Base-by-base conservation (phyloP, 2,888 invertebrate genomes). In the Oscheius myriophilus region DNA sequence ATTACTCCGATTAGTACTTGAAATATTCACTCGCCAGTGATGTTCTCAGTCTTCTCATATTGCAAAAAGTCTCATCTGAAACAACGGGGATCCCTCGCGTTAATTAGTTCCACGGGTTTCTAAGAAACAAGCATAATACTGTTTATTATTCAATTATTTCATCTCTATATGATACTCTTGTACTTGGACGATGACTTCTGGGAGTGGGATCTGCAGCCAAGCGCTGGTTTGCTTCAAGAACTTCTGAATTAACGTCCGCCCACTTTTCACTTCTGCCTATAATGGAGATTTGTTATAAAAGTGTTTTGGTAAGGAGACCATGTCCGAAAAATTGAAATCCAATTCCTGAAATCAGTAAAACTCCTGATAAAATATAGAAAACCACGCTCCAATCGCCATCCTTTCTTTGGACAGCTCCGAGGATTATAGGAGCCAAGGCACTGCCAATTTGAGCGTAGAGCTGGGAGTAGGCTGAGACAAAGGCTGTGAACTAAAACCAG, bases 401-500 rank as follows among this genome's bases (percentile, higher is more conserved):
- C 16, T 72, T 73, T 51, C 72, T 72, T 72, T 78, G 68, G 1
- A 82, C 74, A 51, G 75, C 57, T 12, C 84, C 84, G 62, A 84
- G 75, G 45, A 82, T 46, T 45, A 80, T 57, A 0, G 84, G 84
- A 25, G 84, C 80, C 41, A 83, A 25, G 9, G 79, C 75, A 42
- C 74, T 73, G 14, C 79, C 84, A 46, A 72, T 63, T 54, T 83
- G 81, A 1, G 82, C 76, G 70, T 76, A 84, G 52, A 76, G 65
- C 65, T 84, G 84, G 21, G 79, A 73, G 65, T 84, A 84, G 16
- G 84, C 80, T 2, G 81, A 81, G 39, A 84, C 74, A 23, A 80
- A 78, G 11, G 84, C 82, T n/a, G 84, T 84, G 75, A 80, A 84
- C 72, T 75, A 68, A 14, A 78, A 26, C 21, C 14, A 1, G 42